Conservation (phyloP, 64 coral and sea anemone genomes). For the Montipora sp. region DNA sequence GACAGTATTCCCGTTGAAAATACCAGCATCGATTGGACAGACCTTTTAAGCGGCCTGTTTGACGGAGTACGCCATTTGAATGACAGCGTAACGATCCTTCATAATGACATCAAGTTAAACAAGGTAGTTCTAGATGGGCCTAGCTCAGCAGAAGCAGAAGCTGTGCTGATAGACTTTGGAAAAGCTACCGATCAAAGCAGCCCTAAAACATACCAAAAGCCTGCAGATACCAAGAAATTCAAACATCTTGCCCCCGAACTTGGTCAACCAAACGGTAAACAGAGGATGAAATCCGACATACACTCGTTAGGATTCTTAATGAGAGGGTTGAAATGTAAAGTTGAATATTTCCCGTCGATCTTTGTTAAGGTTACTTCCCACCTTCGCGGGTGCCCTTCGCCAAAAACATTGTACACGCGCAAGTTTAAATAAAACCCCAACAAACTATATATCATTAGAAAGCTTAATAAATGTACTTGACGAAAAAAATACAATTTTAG, state of each 20-base stretch:
- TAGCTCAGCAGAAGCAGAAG: slow-evolving; percentile 17
- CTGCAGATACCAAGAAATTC: slow-evolving; percentile 12
- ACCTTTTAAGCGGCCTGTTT: background rate
- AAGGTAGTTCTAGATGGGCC: slow-evolving; percentile 37
- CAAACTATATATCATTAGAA: no score
- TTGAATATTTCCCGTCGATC: background rate
- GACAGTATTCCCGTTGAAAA: background rate
- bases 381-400: no score
- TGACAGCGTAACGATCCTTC: slow-evolving; percentile 1
- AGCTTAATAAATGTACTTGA: no score
- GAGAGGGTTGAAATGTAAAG: background rate
- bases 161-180: slow-evolving; percentile 49
- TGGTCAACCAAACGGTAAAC: slow-evolving; percentile 12
- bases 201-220: slow-evolving; percentile 23
- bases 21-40: background rate
- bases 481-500: no score
- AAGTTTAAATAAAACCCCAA: no score
- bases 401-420: no score
- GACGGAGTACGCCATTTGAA: slow-evolving; percentile 18
- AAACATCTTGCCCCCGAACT: slow-evolving; percentile 57
- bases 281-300: slow-evolving; percentile 23
- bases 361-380: background rate
- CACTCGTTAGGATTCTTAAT: slow-evolving; percentile 53
- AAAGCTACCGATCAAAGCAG: slow-evolving; percentile 35
- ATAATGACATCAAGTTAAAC: slow-evolving; percentile 59